These are phyloP conservation scores for Acestrorhynchus altus DNA, from an alignment of 2,797 vertebrate genomes.

Conservation along the genomic window DNA sequence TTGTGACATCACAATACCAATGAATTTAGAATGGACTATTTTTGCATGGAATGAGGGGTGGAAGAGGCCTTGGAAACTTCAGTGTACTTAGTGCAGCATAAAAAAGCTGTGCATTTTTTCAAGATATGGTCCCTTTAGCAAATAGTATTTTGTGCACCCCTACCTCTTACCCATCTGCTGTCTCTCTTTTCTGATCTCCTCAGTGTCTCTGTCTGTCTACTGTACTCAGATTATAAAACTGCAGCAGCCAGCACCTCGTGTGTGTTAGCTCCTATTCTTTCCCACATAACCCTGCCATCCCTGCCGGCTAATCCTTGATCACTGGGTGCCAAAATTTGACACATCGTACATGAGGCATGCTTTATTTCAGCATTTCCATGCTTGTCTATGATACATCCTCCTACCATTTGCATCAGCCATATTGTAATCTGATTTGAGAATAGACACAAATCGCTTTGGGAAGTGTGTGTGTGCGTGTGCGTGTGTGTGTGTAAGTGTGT, in stretches of 20 bases:
- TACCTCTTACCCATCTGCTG: constrained; percentile 13
- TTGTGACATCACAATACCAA: too few relatives aligned
- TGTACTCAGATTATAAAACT: constrained; percentile 55
- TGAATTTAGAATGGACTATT: too few relatives aligned
- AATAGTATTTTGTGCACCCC: neutral
- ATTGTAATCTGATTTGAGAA: constrained; percentile 51
- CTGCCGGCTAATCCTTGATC: constrained; percentile 57
- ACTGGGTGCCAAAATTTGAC: constrained; percentile 44
- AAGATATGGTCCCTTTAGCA: neutral
- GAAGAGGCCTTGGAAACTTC: neutral
- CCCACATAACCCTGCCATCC: constrained; percentile 27
- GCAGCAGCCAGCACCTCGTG: constrained; percentile 39
- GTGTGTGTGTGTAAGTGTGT: constrained; percentile 4
- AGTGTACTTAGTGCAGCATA: neutral
- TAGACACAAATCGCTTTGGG: constrained; percentile 57
- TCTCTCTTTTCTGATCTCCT: neutral
- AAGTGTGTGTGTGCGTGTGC: neutral
- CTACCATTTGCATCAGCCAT: constrained; percentile 33
- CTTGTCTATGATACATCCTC: constrained; percentile 42
- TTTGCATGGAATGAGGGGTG: neutral
- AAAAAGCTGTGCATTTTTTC: neutral
- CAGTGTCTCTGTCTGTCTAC: constrained; percentile 32
- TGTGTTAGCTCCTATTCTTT: constrained; percentile 16
- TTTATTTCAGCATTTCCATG: constrained; percentile 54
- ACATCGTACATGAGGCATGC: constrained; percentile 47